Conservation (phyloP, 2,888 invertebrate genomes). For the Helleia helle region DNA sequence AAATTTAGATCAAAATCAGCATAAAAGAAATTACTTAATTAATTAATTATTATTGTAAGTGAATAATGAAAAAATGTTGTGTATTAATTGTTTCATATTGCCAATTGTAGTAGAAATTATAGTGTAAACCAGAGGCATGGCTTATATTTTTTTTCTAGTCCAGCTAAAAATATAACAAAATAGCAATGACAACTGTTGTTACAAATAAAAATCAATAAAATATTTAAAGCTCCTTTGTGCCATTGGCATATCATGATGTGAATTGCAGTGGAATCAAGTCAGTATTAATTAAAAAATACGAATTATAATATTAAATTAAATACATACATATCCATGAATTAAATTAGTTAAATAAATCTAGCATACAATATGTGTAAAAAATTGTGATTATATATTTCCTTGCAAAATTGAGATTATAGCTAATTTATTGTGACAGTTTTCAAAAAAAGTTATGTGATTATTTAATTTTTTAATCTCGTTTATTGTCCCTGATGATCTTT, state of each 20-base stretch:
- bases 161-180: constrained; percentile 1
- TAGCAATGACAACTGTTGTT: background rate
- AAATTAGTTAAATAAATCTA: too few species aligned
- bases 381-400: too few species aligned
- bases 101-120: background rate
- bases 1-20: constrained; percentile 1
- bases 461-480: too few species aligned
- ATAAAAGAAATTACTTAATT: background rate
- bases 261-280: background rate
- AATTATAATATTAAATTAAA: background rate
- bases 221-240: background rate
- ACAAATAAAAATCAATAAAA: background rate
- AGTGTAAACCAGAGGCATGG: background rate
- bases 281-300: background rate
- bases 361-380: too few species aligned
- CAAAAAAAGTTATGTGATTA: too few species aligned
- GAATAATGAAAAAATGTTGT: background rate
- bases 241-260: background rate
- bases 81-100: background rate
- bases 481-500: too few species aligned
- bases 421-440: too few species aligned
- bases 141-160: background rate
- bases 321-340: too few species aligned
- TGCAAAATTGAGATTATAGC: too few species aligned
- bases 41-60: background rate